Evolutionary conservation across 2,888 invertebrate genomes (phyloP), one percentile per base, ranked within the genome.

Genomic region (Creontiades dilutus): DNA sequence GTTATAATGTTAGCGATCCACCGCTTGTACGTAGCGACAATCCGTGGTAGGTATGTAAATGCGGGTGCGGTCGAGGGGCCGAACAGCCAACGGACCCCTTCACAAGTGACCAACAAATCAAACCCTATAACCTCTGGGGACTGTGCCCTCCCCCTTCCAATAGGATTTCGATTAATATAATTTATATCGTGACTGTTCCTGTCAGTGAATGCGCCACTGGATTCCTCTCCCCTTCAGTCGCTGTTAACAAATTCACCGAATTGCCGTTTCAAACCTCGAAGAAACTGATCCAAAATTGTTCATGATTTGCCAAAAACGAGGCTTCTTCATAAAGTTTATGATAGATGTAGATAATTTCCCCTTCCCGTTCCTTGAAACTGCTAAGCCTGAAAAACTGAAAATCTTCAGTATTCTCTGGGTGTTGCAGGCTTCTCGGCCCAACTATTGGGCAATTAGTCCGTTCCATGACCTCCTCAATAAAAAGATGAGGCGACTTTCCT

Each of bases 101-200:
- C 57, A 57, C 57, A 57, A 57, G 57, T 57, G 57, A 57, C 57
- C 57, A 57, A 57, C 57, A 57, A 57, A 57, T 57, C 57, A 57
- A 57, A 57, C 57, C 57, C 57, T 52, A 57, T 37, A 57, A 1
- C n/a, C 57, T 57, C 57, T n/a, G 57, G 57, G 57, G 57, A 57
- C 57, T n/a, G n/a, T 1, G n/a, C 52, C 5, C 57, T 57, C 57
- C n/a, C 55, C n/a, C 57, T n/a, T 57, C n/a, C n/a, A n/a, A 57
- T 57, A n/a, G n/a, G 57, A 57, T 57, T 57, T 57, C 57, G 57
- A 57, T 57, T 57, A 57, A n/a, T n/a, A 57, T 57, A 57, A 57
- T 57, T 57, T 57, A 57, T 57, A 57, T 2, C n/a, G 57, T 7
- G 0, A n/a, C n/a, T n/a, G n/a, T 16, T 57, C 57, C 16, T n/a